Base-by-base conservation (phyloP, 2,888 invertebrate genomes). In the Hypomecis punctinalis region DNA sequence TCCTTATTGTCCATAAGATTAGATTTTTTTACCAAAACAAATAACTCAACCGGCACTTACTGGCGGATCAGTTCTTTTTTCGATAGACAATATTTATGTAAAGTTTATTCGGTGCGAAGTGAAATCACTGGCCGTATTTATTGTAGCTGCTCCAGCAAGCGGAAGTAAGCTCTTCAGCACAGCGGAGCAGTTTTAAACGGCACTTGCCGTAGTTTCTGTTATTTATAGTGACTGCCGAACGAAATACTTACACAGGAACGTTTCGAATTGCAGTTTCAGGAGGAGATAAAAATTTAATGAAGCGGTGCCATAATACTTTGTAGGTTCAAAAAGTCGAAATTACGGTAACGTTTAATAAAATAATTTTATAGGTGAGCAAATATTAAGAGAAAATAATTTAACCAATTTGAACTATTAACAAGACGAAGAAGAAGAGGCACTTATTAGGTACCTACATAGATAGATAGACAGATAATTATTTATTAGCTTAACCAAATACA, bases 131-230 rank as follows among this genome's bases (percentile, higher is more conserved):
- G 70, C 77, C 76, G 77, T 81, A 81, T 85, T 84, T 83, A 83
- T 83, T 82, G 81, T 73, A 79, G 78, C 73, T 76, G 76, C 80
- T 82, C 75, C 69, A 76, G 77, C 70, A 76, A 70, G 71, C 79
- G 79, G 81, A 81, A 82, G 81, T 79, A 81, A 80, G 77, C 81
- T 84, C 82, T 80, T 81, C 80, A 80, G 73, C 74, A 62, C 76
- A 72, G 72, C 72, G 73, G 74, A 77, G 77, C 76, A 79, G 81
- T 79, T 82, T 77, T 75, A 77, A 77, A 74, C 72, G 75, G 77
- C 75, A 77, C 70, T 82, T 78, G 74, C 72, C 69, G 77, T 74
- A 76, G 72, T 76, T 73, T 71, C 70, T 61, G 72, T 78, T 79
- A 81, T 78, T 79, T 79, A 78, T 75, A 71, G 72, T 67, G 70